Evolutionary conservation across 2,888 invertebrate genomes (phyloP).

Genomic region (Siphlonurus alternatus): DNA sequence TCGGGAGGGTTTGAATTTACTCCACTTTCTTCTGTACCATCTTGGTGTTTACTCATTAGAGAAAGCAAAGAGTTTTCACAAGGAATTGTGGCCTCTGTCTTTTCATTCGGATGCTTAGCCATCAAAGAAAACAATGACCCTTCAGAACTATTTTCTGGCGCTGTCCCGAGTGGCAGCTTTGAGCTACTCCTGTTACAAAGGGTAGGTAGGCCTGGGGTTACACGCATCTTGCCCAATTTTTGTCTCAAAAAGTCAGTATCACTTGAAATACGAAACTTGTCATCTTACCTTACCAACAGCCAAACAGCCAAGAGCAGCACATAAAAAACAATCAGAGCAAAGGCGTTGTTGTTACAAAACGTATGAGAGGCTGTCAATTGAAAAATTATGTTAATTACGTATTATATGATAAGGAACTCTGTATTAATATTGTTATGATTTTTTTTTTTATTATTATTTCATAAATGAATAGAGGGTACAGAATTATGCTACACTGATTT

Average conservation of each 20-base stretch:
- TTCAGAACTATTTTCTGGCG: too few species aligned
- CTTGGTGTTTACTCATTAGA: not conserved
- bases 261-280: not conserved
- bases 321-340: not conserved
- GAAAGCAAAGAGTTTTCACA: not conserved
- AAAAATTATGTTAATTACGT: not conserved
- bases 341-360: not conserved
- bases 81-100: not conserved
- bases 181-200: too few species aligned
- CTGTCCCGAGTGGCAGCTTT: too few species aligned
- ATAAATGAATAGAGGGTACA: too few species aligned
- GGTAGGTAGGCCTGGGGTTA: too few species aligned
- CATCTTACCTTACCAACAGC: slow-evolving; percentile 13
- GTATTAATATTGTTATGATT: too few species aligned
- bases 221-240: not conserved
- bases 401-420: too few species aligned
- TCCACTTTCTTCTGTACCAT: too few species aligned
- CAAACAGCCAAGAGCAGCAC: not conserved
- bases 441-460: too few species aligned
- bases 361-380: not conserved
- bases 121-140: not conserved
- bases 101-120: not conserved
- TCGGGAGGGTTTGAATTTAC: too few species aligned
- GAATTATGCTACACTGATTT: too few species aligned
- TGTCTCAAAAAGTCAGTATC: not conserved